phyloP scores from a whole-genome alignment of 2,113 vertebrate species.

The Aramus guarauna region DNA sequence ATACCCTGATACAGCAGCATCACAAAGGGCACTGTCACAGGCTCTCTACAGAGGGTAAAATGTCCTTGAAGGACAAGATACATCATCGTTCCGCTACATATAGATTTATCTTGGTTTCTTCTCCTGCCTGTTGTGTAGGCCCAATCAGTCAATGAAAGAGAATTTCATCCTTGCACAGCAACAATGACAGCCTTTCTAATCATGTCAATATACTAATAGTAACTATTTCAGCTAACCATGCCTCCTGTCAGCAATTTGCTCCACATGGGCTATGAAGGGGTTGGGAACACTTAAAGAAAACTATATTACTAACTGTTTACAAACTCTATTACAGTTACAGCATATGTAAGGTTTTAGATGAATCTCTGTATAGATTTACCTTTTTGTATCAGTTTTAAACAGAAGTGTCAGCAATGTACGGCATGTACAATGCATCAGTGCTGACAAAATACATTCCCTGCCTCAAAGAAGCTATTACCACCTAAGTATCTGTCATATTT shows the following conservation, averaged over 20 bases:
- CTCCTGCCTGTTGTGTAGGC: background rate
- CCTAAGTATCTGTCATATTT: background rate
- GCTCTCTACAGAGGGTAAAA: background rate
- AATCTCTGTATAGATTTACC: background rate
- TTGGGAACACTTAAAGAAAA: background rate
- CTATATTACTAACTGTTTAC: background rate
- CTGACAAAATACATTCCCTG: background rate
- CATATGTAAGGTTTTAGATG: background rate
- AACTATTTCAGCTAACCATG: background rate
- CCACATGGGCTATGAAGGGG: background rate
- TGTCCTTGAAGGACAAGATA: background rate
- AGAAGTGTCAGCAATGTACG: background rate
- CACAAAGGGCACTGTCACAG: background rate
- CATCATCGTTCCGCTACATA: background rate
- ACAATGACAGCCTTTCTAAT: background rate
- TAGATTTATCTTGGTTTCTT: background rate
- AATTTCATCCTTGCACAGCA: background rate
- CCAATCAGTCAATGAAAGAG: background rate
- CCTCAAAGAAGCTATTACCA: background rate
- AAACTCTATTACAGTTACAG: background rate
- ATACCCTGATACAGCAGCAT: background rate
- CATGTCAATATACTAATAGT: conserved; percentile 2
- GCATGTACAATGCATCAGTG: background rate
- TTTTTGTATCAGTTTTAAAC: conserved; percentile 2
- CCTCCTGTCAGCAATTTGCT: background rate